Evolutionary conservation across 2,888 invertebrate species (phyloP).

Genomic region (Poecilobothrus nobilitatus): DNA sequence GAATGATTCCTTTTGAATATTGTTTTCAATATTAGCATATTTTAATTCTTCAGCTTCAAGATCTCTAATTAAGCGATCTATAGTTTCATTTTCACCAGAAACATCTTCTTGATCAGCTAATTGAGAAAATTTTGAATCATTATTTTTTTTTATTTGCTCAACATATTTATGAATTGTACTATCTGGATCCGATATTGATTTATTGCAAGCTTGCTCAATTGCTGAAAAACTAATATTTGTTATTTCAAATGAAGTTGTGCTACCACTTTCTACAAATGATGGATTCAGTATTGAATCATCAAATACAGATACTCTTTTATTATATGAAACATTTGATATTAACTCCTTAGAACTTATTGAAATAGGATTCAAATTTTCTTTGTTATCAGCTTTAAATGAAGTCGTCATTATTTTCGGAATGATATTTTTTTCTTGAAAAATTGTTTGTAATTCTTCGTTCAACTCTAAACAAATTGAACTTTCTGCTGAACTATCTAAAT

Average conservation of each 20-base stretch:
- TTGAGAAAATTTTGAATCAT: neutral
- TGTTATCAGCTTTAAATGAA: neutral
- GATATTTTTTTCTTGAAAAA: neutral
- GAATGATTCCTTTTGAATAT: constrained; percentile 25
- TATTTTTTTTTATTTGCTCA: constrained; percentile 9
- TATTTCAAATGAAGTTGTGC: neutral
- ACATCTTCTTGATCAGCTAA: constrained; percentile 16
- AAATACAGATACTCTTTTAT: neutral
- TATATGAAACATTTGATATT: neutral
- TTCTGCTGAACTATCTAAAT: neutral
- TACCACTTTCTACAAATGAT: neutral
- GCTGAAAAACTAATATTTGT: constrained; percentile 34
- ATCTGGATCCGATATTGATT: constrained; percentile 38
- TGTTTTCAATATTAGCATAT: neutral
- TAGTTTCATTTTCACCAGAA: constrained; percentile 30
- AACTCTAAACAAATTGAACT: neutral
- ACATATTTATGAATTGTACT: constrained; percentile 28
- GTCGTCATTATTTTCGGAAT: neutral
- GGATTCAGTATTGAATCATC: neutral
- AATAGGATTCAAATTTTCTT: neutral
- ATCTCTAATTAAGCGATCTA: constrained; percentile 32
- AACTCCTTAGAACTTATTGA: neutral
- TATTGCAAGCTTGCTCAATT: constrained; percentile 39
- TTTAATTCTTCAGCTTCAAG: constrained; percentile 19
- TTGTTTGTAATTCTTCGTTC: neutral